Evolutionary conservation across 92 coral and sea anemone species (phyloP), one percentile per base, ranked within the genome.

Genomic region (Zoanthus sansibaricus): DNA sequence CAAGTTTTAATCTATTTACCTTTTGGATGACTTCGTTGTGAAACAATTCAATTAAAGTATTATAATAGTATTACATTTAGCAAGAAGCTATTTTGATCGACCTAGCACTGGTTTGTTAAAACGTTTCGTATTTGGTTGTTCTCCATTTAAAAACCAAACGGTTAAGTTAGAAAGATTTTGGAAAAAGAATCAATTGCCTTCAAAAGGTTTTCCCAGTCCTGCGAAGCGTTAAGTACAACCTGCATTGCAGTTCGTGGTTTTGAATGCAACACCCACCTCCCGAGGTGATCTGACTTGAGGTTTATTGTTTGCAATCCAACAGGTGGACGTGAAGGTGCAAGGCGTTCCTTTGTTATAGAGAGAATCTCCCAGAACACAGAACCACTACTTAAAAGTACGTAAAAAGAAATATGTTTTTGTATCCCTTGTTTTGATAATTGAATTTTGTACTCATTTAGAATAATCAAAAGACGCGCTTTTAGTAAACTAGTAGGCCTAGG

Each of bases 311-410:
- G 13, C 10, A 45, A 7, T 4, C 44, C 45, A 7, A 80, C 85
- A 80, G 85, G 85, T 80, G 85, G 73, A 33, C 51, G 33, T 2
- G 75, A n/a, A 6, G 30, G 15, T 32, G 52, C 16, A 6, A 80
- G 46, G 17, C 59, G 74, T 61, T 80, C 75, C 31, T 80, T 80
- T 51, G 58, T 47, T 44, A 68, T 80, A 66, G 85, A 80, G 56
- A 74, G 75, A 37, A 66, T 80, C 13, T 16, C 46, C 18, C 21
- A 8, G 13, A 30, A 30, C 61, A 52, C 75, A 10, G 46, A 59
- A 47, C 59, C 85, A 48, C 75, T 66, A 15, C 17, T 37, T 4
- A 15, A 80, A 9, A 80, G 85, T 80, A 80, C 20, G 85, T 80
- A 49, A 58, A 37, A 31, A 32, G 42, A 32, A 13, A 25, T 25